Percentiles rank a stretch among this genome's conserved stretches.
phyloP scores from a whole-genome alignment of 2,797 vertebrate genomes.

The Natrix natrix region DNA sequence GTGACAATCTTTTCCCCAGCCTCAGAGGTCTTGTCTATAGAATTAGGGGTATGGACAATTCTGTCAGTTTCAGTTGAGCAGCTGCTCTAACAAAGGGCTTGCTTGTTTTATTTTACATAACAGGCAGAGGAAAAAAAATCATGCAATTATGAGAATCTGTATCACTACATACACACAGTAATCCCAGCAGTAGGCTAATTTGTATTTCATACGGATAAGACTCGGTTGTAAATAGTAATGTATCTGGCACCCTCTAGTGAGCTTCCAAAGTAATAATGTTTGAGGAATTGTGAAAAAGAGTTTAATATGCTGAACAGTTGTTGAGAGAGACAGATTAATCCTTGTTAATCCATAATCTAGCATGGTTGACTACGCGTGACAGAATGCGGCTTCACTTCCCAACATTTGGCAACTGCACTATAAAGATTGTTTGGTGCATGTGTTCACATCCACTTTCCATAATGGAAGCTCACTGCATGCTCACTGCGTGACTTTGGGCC shows the following conservation, averaged over 20 bases:
- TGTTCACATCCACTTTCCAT: not conserved
- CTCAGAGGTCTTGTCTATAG: not conserved
- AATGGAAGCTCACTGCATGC: not conserved
- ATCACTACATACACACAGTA: not conserved
- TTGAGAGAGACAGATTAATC: not conserved
- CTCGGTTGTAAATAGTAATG: not conserved
- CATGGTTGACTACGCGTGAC: not conserved
- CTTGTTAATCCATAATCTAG: not conserved
- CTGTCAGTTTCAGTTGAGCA: not conserved
- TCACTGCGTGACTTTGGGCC: not conserved
- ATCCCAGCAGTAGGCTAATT: not conserved
- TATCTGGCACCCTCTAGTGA: constrained; percentile 18
- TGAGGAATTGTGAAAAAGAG: not conserved
- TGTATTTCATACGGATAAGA: not conserved
- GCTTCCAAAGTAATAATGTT: not conserved
- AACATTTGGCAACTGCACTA: not conserved
- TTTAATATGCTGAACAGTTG: not conserved
- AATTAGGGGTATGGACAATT: not conserved
- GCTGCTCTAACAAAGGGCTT: not conserved
- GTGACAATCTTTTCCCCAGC: not conserved
- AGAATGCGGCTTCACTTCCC: not conserved
- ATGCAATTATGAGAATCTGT: not conserved
- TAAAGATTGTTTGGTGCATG: not conserved
- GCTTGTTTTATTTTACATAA: not conserved
- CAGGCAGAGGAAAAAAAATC: not conserved